Base-by-base conservation (phyloP, 2,113 vertebrate genomes). In the Notothenia rossii region DNA sequence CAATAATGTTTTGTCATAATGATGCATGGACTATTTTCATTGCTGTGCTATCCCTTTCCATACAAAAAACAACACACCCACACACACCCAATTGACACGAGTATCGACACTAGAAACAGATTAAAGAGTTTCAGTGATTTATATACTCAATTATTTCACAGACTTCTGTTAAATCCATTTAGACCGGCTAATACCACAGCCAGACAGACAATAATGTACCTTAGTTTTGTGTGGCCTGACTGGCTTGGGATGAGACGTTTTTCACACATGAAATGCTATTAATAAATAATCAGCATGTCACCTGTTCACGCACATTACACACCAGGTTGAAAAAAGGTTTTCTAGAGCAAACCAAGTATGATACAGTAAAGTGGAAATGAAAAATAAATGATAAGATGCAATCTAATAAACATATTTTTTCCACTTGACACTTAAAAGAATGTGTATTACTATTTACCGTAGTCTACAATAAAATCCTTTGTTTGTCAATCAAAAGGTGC, bases 21-120 rank as follows among this genome's bases (percentile, higher is more conserved):
- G 76, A 85, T 61, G 20, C 58, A 64, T 67, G 68, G 18, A 45
- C 54, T 43, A 48, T 20, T 60, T 17, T 20, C 20, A 48, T 69
- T 1, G 5, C 60, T 59, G 75, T 54, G 15, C 36, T 60, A 18
- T 22, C 40, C n/a, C 43, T 54, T 33, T 40, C 3, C 29, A 29
- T 29, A 40, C 36, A 40, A 33, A 17, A 1, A 40, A 50, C 10
- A 29, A 18, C 15, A 60, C 33, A 40, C 33, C 11, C 53, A 55
- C 18, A 8, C n/a, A 45, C 40, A 11, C 9, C 29, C 29, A 4
- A 29, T 29, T 29, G 29, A 29, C 29, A 29, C 29, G 17, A 25
- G 7, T 36, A 68, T 12, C 18, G 25, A 56, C 10, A 15, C 13
- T 15, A 9, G 15, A 55, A 22, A 49, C 68, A 65, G 3, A 25